Base-by-base conservation (phyloP, 2,113 vertebrate genomes). In the Cyprinodon variegatus region DNA sequence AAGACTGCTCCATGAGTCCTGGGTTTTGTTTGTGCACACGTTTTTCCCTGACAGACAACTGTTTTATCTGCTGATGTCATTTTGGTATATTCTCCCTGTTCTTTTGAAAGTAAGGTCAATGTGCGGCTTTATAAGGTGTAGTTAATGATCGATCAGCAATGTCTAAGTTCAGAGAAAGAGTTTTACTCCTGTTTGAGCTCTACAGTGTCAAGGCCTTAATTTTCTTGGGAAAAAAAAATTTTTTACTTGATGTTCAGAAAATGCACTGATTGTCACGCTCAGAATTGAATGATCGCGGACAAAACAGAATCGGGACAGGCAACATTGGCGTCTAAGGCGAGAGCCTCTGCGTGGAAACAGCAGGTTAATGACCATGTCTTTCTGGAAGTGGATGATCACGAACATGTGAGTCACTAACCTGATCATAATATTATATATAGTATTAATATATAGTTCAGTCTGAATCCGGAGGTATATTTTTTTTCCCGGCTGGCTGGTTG, bases 131-230 rank as follows among this genome's bases (percentile, higher is more conserved):
- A 75, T 76, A 22, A 68, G 65, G 17, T n/a, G 59, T 11, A n/a
- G 61, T 72, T 79, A 50, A 77, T 74, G 36, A 74, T 68, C 82
- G 22, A 68, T 65, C n/a, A 69, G 36, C 17, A n/a, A 3, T 8
- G 43, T 72, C 37, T 5, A 29, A 63, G 53, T 59, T 57, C 29
- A 45, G n/a, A 45, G 41, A 85, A 61, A 59, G 29, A 15, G 20
- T 65, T 62, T 72, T 43, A 61, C 59, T 8, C 11, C 22, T 9
- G 20, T 72, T 82, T 64, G 13, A 57, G 41, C 36, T 15, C 72
- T 40, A 17, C 13, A 59, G 61, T 38, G 61, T 84, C 14, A 65
- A 64, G 0, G 40, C 14, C 61, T 65, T n/a, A 3, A 78, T 69
- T 41, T 38, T 72, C 65, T 66, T 29, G 29, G 29, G 29, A 7